phyloP scores from a whole-genome alignment of 2,888 invertebrate species.

The Pantelozetes paolii region DNA sequence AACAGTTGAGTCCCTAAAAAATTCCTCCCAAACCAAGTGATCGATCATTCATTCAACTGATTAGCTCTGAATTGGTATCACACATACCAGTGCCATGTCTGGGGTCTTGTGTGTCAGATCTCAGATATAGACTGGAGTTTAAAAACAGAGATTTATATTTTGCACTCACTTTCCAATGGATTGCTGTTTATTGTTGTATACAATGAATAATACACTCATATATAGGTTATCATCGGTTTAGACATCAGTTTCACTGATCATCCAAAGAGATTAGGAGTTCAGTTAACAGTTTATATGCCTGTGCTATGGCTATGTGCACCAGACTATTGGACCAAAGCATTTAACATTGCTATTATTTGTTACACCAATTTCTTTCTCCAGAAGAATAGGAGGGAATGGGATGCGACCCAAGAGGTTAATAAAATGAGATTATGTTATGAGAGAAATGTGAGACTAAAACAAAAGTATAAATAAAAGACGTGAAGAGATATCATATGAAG shows the following conservation, averaged over 20 bases:
- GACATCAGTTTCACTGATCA: neutral
- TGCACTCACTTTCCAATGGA: neutral
- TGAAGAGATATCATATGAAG: neutral
- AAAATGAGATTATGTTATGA: neutral
- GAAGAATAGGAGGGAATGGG: neutral
- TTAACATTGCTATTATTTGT: neutral
- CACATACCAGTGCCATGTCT: slow-evolving; percentile 14
- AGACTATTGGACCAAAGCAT: neutral
- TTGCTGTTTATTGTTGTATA: neutral
- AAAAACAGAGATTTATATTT: neutral
- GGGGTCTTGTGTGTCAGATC: neutral
- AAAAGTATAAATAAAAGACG: neutral
- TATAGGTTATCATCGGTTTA: slow-evolving; percentile 7
- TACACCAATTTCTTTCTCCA: neutral
- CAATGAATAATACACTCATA: neutral
- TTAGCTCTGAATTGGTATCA: slow-evolving; percentile 19
- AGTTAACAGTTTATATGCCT: neutral
- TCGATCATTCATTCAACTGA: slow-evolving; percentile 22
- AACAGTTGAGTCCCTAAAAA: neutral
- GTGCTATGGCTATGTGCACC: too few species aligned
- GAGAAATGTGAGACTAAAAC: neutral
- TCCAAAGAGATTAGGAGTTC: neutral
- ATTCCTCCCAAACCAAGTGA: slow-evolving; percentile 22
- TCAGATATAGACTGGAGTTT: neutral
- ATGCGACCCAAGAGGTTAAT: slow-evolving; percentile 4